phyloP scores from a whole-genome alignment of 2,888 invertebrate genomes.

The Stenurella melanura region DNA sequence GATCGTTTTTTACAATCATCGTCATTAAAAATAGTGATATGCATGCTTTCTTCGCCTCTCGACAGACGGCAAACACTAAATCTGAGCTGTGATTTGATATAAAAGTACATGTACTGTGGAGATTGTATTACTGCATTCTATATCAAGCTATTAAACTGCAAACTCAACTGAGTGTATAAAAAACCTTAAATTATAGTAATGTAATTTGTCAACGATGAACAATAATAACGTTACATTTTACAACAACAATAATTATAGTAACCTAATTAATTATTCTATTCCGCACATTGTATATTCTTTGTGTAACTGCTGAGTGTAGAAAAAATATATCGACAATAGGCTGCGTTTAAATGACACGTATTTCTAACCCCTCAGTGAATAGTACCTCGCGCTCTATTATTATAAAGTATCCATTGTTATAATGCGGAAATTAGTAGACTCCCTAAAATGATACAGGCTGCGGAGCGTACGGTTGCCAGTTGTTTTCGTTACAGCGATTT shows the following conservation, averaged over 20 bases:
- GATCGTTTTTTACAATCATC: too few relatives aligned
- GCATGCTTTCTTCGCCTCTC: too few relatives aligned
- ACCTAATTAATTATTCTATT: not conserved
- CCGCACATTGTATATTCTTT: not conserved
- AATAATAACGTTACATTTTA: not conserved
- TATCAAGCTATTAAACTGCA: not conserved
- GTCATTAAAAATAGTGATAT: too few relatives aligned
- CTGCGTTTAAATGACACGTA: not conserved
- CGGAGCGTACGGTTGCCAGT: not conserved
- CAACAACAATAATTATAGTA: not conserved
- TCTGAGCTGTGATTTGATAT: not conserved
- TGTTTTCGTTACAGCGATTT: too few relatives aligned
- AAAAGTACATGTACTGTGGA: not conserved
- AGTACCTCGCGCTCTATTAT: not conserved
- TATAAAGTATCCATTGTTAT: not conserved
- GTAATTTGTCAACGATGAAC: conserved; percentile 1
- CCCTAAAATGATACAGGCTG: not conserved
- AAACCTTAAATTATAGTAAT: not conserved
- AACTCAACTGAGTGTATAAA: not conserved
- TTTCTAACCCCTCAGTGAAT: conserved; percentile 1
- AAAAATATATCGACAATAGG: not conserved
- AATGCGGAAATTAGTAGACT: not conserved
- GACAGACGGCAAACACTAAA: too few relatives aligned
- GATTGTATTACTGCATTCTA: not conserved
- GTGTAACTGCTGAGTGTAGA: not conserved